Base-by-base conservation (phyloP, 1,140 invertebrate species). In the Drosophila takahashii region DNA sequence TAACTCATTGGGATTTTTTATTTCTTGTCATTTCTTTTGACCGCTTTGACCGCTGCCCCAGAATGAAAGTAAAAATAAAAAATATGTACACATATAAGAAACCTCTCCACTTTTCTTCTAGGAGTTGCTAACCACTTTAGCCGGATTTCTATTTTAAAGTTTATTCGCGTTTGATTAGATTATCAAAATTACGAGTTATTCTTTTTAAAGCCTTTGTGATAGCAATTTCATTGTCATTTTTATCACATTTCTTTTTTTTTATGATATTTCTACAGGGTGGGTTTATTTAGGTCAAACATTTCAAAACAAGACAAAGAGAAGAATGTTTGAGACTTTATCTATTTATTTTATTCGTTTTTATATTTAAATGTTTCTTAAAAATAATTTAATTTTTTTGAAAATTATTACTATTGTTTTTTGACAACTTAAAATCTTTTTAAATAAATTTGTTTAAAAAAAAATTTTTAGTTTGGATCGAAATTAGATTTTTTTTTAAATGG, bases 11-110 rank as follows among this genome's bases (percentile, higher is more conserved):
- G 36, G 32, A 4, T 58, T 69, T 67, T 51, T 39, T 77, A n/a
- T 50, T 37, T 57, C 9, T 62, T 52, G 22, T 15, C 22, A 39
- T 45, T 26, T 64, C 37, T 37, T 56, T 71, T 81, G 81, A 86
- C 83, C 81, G 81, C 42, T 86, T 79, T 87, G 81, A 86, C 81
- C 81, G 83, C 83, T 86, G 72, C 9, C 41, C 39, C 37, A 44
- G 39, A 56, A 54, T 45, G 11, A 41, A 60, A 54, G 41, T 77
- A 39, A 36, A 67, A 64, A 26, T 34, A 16, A n/a, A 44, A 57
- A 51, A 41, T 56, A 52, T 67, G n/a, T n/a, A n/a, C n/a, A n/a
- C n/a, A n/a, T n/a, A 36, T 47, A 57, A 11, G 3, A 48, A 41
- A 16, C 27, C 37, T 32, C 54, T 29, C 50, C 53, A 52, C 60